phyloP scores from a whole-genome alignment of 1,140 invertebrate species.

The Fopius arisanus region DNA sequence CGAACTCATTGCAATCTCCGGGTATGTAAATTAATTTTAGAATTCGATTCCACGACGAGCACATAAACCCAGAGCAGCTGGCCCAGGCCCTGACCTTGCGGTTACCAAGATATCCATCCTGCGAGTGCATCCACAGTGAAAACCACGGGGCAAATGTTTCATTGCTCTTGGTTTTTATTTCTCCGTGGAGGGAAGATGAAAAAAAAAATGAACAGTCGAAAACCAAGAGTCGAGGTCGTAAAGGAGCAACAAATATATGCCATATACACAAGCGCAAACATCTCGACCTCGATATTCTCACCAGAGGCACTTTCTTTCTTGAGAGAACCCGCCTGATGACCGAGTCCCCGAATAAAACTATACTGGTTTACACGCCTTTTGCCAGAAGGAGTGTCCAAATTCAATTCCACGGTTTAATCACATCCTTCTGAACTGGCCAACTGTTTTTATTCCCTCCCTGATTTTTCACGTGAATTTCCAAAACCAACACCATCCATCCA shows the following conservation, averaged over 20 bases:
- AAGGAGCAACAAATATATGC: conserved; percentile 37
- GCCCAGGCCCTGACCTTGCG: background rate
- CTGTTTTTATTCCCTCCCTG: too few species aligned
- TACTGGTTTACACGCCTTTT: conserved; percentile 16
- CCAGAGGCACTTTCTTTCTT: conserved; percentile 44
- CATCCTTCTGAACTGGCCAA: conserved; percentile 7
- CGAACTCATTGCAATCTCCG: too few species aligned
- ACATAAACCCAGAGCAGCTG: background rate
- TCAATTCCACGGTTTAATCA: conserved; percentile 17
- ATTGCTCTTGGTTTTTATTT: background rate
- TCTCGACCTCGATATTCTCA: conserved; percentile 47
- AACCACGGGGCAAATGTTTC: background rate
- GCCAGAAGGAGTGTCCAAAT: conserved; percentile 20
- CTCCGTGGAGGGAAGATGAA: background rate
- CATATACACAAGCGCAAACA: conserved; percentile 21
- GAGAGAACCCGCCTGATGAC: conserved; percentile 23
- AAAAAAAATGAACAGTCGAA: background rate
- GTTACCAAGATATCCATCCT: background rate
- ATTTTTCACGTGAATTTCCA: too few species aligned
- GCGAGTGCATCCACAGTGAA: background rate
- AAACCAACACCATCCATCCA: too few species aligned
- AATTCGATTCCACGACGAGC: background rate
- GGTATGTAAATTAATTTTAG: background rate
- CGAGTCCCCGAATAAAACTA: conserved; percentile 21
- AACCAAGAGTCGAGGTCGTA: conserved; percentile 34